Evolutionary conservation across 2,888 invertebrate species (phyloP), one percentile per base, ranked within the genome.

Genomic region (Hemicrepidius hirtus): DNA sequence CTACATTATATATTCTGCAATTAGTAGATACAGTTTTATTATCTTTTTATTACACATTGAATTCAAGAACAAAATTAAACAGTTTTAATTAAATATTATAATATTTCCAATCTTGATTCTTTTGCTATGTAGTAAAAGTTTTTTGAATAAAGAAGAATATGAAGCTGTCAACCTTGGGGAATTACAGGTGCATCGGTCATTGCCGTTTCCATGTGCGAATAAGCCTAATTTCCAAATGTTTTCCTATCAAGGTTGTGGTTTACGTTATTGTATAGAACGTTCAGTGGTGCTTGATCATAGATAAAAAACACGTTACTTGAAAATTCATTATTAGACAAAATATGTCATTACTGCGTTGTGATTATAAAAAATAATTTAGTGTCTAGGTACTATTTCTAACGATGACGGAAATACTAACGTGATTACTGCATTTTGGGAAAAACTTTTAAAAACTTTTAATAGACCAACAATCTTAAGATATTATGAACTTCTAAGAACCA

Each of bases 121-220:
- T 40, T 7, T 2, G 40, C n/a, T 4, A 13, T 13, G n/a, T 3
- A 12, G 3, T 40, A 13, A 7, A 40, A 4, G 2, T 12, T 3
- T 3, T n/a, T 2, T 40, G 13, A 3, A 12, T 40, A 40, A 13
- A 12, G 7, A 40, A n/a, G n/a, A n/a, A n/a, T n/a, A n/a, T n/a
- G n/a, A n/a, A n/a, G n/a, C n/a, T n/a, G n/a, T n/a, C 32, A 13
- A 44, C 44, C 50, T 50, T 50, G 10, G 50, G 50, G 13, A 50
- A 50, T 2, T 20, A 50, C 50, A 50, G 9, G 20, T 20, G 21
- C 16, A 28, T 18, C 50, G 50, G 50, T 50, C 50, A 28, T 50
- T 50, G 50, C 21, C 50, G 21, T n/a, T 50, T 21, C 4, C 3
- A 50, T 28, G 13, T 18, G 18, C 44, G 44, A 12, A 13, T 44